phyloP scores from a whole-genome alignment of 2,888 invertebrate genomes.

The Priapulus caudatus region DNA sequence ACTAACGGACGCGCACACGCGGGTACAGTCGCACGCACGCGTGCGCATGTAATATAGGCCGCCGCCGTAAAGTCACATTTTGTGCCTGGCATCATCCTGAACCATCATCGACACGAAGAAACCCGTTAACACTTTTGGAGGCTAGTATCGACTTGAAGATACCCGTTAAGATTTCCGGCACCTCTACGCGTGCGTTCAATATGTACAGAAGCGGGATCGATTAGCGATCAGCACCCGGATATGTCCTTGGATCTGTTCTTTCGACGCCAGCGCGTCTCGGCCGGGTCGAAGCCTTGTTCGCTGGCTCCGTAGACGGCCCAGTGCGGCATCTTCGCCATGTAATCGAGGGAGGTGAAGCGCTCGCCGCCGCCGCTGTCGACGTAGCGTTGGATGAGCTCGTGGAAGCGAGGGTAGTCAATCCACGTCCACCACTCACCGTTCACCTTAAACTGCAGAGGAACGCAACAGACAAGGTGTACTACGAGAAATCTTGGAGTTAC shows the following conservation, averaged over 20 bases:
- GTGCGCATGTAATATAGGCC: no score
- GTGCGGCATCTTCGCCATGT: slow-evolving; percentile 43
- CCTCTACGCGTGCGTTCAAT: no score
- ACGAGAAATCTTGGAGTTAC: no score
- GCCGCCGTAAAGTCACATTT: no score
- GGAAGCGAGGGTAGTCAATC: slow-evolving; percentile 47
- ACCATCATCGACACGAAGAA: no score
- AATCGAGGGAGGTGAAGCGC: slow-evolving; percentile 44
- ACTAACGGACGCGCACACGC: no score
- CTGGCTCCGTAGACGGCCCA: slow-evolving; percentile 46
- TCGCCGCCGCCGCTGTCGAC: slow-evolving; percentile 32
- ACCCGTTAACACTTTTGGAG: no score
- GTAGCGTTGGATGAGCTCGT: slow-evolving; percentile 39
- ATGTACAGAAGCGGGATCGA: neutral
- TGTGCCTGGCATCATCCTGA: no score
- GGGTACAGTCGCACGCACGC: no score
- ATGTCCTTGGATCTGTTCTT: slow-evolving; percentile 22
- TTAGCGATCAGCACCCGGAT: slow-evolving; percentile 10
- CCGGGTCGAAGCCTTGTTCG: slow-evolving; percentile 47
- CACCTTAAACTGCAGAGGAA: slow-evolving; percentile 39
- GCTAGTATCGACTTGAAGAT: no score
- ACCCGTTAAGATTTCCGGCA: no score
- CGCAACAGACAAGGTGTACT: neutral
- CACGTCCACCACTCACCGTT: slow-evolving; percentile 46
- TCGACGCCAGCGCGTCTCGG: slow-evolving; percentile 40